Evolutionary conservation across 2,113 vertebrate species (phyloP).

Genomic region (Pogona vitticeps): DNA sequence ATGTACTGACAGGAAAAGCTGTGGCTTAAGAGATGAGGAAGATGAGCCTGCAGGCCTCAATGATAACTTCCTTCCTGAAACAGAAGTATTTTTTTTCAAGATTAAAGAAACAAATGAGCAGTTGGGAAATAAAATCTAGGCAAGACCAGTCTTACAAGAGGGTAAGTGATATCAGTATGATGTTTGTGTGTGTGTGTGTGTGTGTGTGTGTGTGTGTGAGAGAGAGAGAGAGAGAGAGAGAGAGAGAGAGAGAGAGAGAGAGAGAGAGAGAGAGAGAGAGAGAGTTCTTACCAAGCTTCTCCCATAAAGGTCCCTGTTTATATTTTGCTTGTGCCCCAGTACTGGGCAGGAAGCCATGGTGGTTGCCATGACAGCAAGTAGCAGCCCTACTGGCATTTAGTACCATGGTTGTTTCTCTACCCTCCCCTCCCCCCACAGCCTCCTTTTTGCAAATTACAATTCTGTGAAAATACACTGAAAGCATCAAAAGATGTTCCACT

Average conservation of each 20-base stretch:
- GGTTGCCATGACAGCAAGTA: conserved; percentile 30
- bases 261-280: neutral
- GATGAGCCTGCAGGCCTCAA: neutral
- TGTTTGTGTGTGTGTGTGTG: no score
- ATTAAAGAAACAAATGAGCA: neutral
- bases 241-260: neutral
- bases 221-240: neutral
- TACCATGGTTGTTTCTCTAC: neutral
- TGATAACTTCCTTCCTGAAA: neutral
- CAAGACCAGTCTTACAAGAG: neutral
- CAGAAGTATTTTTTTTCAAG: neutral
- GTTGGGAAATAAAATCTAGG: neutral
- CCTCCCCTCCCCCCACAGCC: neutral
- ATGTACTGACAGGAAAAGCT: neutral
- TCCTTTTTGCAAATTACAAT: conserved; percentile 12
- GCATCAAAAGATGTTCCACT: neutral
- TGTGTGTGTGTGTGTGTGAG: no score
- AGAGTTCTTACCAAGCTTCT: conserved; percentile 1
- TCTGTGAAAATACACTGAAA: neutral
- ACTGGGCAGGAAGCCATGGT: conserved; percentile 28
- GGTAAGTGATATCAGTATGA: neutral
- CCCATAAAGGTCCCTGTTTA: conserved; percentile 14
- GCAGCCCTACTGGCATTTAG: conserved; percentile 27
- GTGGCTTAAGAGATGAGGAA: neutral
- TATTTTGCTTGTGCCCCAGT: conserved; percentile 21